A percentile compares a stretch with the other conserved stretches of the same genome.
phyloP scores from a whole-genome alignment of 2,888 invertebrate species.

The Volucella inanis region DNA sequence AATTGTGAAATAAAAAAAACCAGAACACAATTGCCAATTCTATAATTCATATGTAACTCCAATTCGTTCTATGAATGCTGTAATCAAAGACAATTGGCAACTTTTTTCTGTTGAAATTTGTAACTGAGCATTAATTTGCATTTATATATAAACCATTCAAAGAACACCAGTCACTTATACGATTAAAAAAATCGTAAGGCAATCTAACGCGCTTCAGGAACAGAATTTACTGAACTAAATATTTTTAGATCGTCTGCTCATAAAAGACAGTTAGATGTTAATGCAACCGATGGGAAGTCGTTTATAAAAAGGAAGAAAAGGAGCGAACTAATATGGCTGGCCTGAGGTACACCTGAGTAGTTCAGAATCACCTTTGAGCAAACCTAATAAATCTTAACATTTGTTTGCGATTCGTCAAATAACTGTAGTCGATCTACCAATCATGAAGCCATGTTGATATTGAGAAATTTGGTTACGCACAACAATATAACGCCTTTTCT shows the following conservation, averaged over 20 bases:
- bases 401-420: slow-evolving; percentile 9
- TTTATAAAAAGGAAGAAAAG: slow-evolving; percentile 13
- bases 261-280: background rate
- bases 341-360: slow-evolving; percentile 11
- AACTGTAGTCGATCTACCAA: background rate
- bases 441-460: slow-evolving; percentile 4
- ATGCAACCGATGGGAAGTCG: background rate
- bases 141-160: slow-evolving; percentile 12
- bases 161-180: background rate
- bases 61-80: background rate
- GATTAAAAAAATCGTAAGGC: background rate
- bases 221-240: background rate
- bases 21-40: too few species aligned
- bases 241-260: background rate
- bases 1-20: too few species aligned
- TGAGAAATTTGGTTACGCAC: background rate
- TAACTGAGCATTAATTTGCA: background rate
- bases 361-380: background rate
- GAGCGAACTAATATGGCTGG: background rate
- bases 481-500: background rate
- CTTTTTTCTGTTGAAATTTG: background rate
- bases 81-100: background rate
- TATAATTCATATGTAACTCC: too few species aligned
- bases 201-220: background rate
- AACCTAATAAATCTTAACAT: background rate